Conservation (phyloP, 2,113 vertebrate genomes). For the Gnathonemus longibarbis region DNA sequence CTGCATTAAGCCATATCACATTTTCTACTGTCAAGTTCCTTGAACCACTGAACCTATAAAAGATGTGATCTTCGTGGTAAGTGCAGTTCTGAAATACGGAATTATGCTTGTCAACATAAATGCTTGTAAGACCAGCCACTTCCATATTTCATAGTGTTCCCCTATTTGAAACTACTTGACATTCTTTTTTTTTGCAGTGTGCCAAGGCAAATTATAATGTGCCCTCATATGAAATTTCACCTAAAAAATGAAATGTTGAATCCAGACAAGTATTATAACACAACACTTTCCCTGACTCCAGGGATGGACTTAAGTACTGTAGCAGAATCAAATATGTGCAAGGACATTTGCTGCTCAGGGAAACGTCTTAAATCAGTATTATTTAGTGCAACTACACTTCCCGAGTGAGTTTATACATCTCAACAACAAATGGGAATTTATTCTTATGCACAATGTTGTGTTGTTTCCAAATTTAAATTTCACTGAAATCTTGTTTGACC, state of each 20-base stretch:
- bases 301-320: background rate
- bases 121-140: background rate
- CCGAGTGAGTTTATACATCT: background rate
- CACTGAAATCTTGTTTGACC: background rate
- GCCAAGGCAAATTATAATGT: background rate
- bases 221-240: background rate
- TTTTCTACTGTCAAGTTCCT: background rate
- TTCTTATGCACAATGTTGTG: background rate
- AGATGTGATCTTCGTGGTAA: background rate
- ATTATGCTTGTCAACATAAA: background rate
- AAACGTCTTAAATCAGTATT: background rate
- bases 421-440: background rate
- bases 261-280: constrained; percentile 14
- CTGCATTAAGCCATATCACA: background rate
- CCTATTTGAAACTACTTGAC: background rate
- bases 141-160: background rate
- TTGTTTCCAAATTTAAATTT: background rate
- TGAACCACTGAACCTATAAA: background rate
- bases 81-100: background rate
- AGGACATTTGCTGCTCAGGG: background rate
- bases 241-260: background rate
- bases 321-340: background rate
- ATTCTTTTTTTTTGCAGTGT: background rate
- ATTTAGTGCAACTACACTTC: background rate
- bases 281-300: constrained; percentile 6